A percentile compares a stretch with the other conserved stretches of the same genome.
phyloP scores from a whole-genome alignment of 2,797 vertebrate genomes.

The Lagothrix lagotricha region DNA sequence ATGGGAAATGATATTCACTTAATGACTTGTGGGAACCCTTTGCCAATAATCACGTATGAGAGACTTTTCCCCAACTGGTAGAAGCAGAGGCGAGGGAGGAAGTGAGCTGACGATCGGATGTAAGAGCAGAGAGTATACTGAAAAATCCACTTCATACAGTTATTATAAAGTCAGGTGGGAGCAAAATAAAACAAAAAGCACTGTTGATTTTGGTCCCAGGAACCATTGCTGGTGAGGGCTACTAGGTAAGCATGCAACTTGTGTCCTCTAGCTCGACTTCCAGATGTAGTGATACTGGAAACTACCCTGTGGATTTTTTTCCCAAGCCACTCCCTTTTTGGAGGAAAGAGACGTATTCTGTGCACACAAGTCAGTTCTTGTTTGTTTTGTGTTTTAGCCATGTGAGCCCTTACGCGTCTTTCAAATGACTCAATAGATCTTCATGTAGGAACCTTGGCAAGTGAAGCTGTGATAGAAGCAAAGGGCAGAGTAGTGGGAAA shows the following conservation, averaged over 20 bases:
- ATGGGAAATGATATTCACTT: not conserved
- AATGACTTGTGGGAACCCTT: not conserved
- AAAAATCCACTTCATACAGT: not conserved
- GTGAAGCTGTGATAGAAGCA: not conserved
- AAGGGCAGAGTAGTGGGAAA: not conserved
- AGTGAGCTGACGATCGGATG: not conserved
- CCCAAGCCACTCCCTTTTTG: constrained; percentile 43
- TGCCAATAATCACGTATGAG: not conserved
- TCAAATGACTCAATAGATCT: constrained; percentile 4
- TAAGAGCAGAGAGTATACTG: not conserved
- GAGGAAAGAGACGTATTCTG: constrained; percentile 45
- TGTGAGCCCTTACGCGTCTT: not conserved
- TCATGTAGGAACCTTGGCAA: not conserved
- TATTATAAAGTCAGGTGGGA: constrained; percentile 11
- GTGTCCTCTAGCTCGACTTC: constrained; percentile 25
- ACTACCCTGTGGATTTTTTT: constrained; percentile 45
- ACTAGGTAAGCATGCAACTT: not conserved
- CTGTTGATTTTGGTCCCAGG: constrained; percentile 26
- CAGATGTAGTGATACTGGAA: constrained; percentile 6
- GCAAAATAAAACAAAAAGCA: constrained; percentile 37
- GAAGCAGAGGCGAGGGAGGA: not conserved
- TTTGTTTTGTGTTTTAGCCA: constrained; percentile 23
- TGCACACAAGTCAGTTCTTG: constrained; percentile 19
- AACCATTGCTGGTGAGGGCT: not conserved
- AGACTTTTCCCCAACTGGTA: not conserved